Evolutionary conservation across 2,113 vertebrate genomes (phyloP), one percentile per base, ranked within the genome.

Genomic region (Aphelocoma coerulescens): DNA sequence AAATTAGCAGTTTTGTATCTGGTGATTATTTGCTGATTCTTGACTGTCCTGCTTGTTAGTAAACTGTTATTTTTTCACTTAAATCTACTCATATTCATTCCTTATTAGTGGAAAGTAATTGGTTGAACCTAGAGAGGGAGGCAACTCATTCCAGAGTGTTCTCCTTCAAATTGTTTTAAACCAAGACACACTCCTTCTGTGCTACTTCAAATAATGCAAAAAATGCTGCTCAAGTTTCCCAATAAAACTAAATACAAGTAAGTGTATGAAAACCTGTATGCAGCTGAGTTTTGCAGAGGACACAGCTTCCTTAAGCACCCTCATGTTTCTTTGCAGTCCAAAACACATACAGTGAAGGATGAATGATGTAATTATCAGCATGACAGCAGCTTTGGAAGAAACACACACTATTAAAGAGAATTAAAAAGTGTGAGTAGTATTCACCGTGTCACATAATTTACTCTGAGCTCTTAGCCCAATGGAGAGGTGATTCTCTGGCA

Each of bases 201-300:
- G 84, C 16, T 93, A 76, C 33, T 85, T 94, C 76, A 96, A 91
- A 91, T 89, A 91, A n/a, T 93, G 82, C 16, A 73, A 91, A 95
- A 84, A 96, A 78, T 91, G 17, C 43, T 72, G 68, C 58, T 96
- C 67, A 91, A 33, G 78, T 87, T 97, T 95, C 80, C 55, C 77
- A 88, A 7, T 51, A 55, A 89, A 92, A 24, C 7, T n/a, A 26
- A 71, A 91, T 87, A 27, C 7, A 68, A 92, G 24, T 80, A 85
- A 94, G 72, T 26, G 16, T 85, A 69, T 58, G 55, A 93, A 82
- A 83, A 91, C 62, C 20, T 72, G 46, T 63, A 92, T 62, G 87
- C 69, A 96, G 65, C 7, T 73, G 85, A 51, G 26, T 78, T 72
- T 78, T 92, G 16, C 81, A 77, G 27, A 87, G 26, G 16, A 88